Conservation (phyloP, 1,140 invertebrate species). For the Musca vetustissima region DNA sequence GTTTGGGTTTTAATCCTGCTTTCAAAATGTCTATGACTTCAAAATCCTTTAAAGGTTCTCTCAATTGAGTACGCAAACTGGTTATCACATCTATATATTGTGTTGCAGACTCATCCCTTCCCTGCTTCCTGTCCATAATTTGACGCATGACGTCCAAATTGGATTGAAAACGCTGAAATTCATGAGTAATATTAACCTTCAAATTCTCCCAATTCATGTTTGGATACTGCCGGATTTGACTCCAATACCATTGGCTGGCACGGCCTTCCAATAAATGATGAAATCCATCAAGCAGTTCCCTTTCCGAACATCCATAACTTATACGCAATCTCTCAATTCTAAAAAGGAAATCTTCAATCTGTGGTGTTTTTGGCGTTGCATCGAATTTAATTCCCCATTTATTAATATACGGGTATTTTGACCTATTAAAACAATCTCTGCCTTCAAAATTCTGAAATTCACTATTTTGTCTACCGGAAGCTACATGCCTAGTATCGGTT, state of each 20-base stretch:
- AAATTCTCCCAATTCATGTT: not conserved
- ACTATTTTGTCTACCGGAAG: too few relatives aligned
- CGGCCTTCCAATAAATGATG: not conserved
- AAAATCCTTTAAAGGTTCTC: not conserved
- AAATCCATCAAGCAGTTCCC: not conserved
- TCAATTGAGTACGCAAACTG: not conserved
- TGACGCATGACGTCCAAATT: slow-evolving; percentile 6
- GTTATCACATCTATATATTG: not conserved
- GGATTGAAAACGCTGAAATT: slow-evolving; percentile 1
- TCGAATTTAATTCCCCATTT: slow-evolving; percentile 7
- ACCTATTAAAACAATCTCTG: not conserved
- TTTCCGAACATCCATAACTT: not conserved
- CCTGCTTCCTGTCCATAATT: slow-evolving; percentile 1
- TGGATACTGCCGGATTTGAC: not conserved
- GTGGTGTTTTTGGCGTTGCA: not conserved
- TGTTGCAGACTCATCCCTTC: not conserved
- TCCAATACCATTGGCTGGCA: slow-evolving; percentile 11
- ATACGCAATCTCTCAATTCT: not conserved
- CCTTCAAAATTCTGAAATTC: too few relatives aligned
- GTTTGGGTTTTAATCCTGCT: not conserved
- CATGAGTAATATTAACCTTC: not conserved
- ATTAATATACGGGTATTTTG: not conserved
- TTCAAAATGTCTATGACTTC: not conserved
- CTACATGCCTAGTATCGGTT: too few relatives aligned
- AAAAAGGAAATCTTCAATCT: slow-evolving; percentile 17